Conservation (phyloP, 2,888 invertebrate genomes). For the Phortica magna region DNA sequence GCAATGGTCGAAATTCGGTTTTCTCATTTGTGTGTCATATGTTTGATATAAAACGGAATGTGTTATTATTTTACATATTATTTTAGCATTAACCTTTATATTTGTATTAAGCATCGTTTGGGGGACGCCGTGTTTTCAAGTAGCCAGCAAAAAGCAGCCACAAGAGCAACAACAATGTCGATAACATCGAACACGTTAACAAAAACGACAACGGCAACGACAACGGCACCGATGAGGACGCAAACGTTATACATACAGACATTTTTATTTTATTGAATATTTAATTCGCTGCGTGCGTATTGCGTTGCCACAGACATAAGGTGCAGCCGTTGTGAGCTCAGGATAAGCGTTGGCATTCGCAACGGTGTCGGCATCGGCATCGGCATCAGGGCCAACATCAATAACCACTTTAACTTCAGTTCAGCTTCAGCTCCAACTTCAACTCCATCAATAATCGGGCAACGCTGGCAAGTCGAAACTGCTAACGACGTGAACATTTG, state of each 20-base stretch:
- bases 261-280: conserved; percentile 65
- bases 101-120: conserved; percentile 53
- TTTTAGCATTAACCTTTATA: conserved; percentile 67
- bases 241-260: conserved; percentile 46
- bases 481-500: conserved; percentile 24
- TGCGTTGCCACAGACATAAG: conserved; percentile 1
- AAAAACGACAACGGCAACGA: conserved; percentile 25
- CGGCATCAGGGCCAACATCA: neutral
- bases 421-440: neutral
- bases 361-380: too few relatives aligned
- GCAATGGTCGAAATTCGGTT: neutral
- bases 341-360: too few relatives aligned
- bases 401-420: neutral
- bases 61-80: conserved; percentile 40
- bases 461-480: neutral
- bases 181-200: neutral
- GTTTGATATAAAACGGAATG: neutral
- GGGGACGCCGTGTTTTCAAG: conserved; percentile 1
- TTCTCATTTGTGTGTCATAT: neutral
- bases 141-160: neutral
- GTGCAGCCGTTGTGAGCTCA: neutral
- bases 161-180: neutral
- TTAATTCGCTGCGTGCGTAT: conserved; percentile 50
- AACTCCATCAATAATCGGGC: neutral
- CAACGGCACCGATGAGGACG: neutral